Evolutionary conservation across 2,888 invertebrate species (phyloP), one percentile per base, ranked within the genome.

Genomic region (Drosophila atripex): DNA sequence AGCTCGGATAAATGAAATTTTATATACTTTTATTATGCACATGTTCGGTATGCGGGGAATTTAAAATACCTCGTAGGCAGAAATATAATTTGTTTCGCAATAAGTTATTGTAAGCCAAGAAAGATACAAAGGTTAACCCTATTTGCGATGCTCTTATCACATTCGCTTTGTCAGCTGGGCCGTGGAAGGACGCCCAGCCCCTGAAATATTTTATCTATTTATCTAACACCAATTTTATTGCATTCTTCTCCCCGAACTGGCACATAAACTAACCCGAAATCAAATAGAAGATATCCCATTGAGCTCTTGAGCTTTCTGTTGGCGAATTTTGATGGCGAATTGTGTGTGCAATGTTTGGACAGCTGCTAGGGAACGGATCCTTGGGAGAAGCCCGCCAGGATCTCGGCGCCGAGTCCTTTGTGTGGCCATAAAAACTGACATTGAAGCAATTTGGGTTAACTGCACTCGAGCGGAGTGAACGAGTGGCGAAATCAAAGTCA

Each of bases 401-500:
- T 32, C 12, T 35, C 11, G 35, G 12, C 35, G 35, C n/a, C 30
- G 25, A 18, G 43, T 60, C 63, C 50, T 75, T 79, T 69, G 63
- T 50, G 41, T 18, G 18, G 61, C 73, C 71, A 71, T 80, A 71
- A 78, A 78, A 75, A 72, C 68, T 77, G 82, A 75, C 85, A 84
- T 74, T 80, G 78, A 72, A 71, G 80, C 80, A 76, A 78, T 74
- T 74, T 72, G 57, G 73, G 70, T 59, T 66, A 52, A 55, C 61
- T 71, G 76, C 71, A 66, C 64, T 54, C 28, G 50, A 23, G 18
- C 6, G 41, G 14, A n/a, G 54, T 35, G 47, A 68, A 43, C 32
- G 70, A 83, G 70, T 83, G 76, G 69, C 71, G 57, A 76, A 83
- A 80, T 83, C 84, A 80, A 80, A 83, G 76, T 78, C 75, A 75